phyloP scores from a whole-genome alignment of 2,113 vertebrate species.

The Anthoscopus minutus region DNA sequence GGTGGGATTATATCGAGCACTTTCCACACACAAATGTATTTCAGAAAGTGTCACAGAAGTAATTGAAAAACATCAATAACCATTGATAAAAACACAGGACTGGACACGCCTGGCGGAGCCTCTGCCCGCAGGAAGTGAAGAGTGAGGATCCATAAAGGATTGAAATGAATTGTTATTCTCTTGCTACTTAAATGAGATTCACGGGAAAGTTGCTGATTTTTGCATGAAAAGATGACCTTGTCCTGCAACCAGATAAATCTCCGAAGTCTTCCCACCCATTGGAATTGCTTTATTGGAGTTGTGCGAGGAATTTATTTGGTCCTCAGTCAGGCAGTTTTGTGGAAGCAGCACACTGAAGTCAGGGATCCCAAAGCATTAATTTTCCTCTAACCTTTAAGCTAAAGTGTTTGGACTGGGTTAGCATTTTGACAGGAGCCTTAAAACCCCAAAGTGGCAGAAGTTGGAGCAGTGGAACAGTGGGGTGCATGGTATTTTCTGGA shows the following conservation, averaged over 20 bases:
- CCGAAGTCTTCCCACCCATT: not conserved
- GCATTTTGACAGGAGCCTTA: not conserved
- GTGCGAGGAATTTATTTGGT: not conserved
- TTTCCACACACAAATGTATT: constrained; percentile 60
- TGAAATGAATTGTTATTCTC: constrained; percentile 14
- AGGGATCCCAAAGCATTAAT: not conserved
- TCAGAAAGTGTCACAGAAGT: constrained; percentile 43
- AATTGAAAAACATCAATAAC: constrained; percentile 65
- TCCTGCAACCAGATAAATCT: not conserved
- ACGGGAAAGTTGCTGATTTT: constrained; percentile 53
- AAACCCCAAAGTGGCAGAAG: not conserved
- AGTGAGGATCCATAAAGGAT: constrained; percentile 24
- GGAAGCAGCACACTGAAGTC: not conserved
- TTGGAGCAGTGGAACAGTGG: not conserved
- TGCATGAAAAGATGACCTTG: constrained; percentile 51
- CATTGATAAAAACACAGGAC: constrained; percentile 27
- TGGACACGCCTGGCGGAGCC: constrained; percentile 1
- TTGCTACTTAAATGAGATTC: constrained; percentile 4
- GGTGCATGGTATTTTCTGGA: not conserved
- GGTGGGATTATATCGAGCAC: not conserved
- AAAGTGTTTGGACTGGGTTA: not conserved
- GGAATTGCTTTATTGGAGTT: not conserved
- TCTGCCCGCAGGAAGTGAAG: not conserved
- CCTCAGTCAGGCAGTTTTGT: not conserved
- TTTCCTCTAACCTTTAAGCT: not conserved